Evolutionary conservation across 2,113 vertebrate species (phyloP).

Genomic region (Oplegnathus fasciatus): DNA sequence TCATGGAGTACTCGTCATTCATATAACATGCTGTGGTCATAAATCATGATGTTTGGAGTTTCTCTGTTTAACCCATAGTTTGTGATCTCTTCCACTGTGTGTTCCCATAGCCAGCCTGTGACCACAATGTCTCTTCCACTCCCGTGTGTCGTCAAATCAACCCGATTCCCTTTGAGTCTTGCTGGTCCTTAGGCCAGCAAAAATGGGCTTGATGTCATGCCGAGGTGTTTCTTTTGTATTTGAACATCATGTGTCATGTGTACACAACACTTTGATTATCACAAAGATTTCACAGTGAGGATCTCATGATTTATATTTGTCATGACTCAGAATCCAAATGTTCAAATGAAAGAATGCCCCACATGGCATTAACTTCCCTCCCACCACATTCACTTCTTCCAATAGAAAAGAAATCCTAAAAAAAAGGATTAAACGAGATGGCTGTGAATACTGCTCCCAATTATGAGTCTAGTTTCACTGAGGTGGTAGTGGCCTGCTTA

Average conservation of each 20-base stretch:
- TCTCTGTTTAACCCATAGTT: constrained; percentile 77
- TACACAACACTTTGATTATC: not conserved
- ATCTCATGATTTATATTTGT: constrained; percentile 13
- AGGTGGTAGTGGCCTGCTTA: not conserved
- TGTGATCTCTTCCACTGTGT: constrained; percentile 74
- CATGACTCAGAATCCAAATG: constrained; percentile 15
- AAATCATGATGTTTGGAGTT: constrained; percentile 70
- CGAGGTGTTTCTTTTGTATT: constrained; percentile 48
- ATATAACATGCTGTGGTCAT: constrained; percentile 73
- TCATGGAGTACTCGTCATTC: constrained; percentile 60
- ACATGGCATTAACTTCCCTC: constrained; percentile 22
- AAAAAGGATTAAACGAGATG: not conserved
- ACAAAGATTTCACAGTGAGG: not conserved
- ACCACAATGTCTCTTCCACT: constrained; percentile 71
- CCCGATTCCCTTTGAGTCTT: constrained; percentile 23
- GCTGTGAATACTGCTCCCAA: constrained; percentile 5
- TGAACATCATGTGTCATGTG: constrained; percentile 4
- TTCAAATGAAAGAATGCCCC: constrained; percentile 37
- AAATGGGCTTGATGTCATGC: constrained; percentile 43
- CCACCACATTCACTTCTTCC: not conserved
- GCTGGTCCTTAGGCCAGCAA: constrained; percentile 10
- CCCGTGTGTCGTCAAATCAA: constrained; percentile 53
- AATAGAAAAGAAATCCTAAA: not conserved
- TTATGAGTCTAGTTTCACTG: not conserved
- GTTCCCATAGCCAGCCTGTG: constrained; percentile 75